Conservation (phyloP, 2,113 vertebrate genomes). For the Tinamus guttatus region DNA sequence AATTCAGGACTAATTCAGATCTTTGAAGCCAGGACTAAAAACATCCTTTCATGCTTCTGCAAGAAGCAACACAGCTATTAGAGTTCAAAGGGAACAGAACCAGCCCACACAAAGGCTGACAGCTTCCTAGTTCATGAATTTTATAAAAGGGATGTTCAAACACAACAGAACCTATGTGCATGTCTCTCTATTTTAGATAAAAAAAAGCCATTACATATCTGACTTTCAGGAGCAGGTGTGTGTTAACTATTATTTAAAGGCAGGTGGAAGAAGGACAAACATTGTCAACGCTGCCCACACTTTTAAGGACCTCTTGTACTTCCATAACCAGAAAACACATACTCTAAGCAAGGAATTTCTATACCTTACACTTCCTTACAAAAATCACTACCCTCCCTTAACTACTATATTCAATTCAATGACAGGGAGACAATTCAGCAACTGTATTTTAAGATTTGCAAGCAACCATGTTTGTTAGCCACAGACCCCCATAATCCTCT, state of each 20-base stretch:
- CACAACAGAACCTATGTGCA: not conserved
- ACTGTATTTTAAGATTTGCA: not conserved
- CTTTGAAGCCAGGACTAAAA: not conserved
- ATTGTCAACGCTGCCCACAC: not conserved
- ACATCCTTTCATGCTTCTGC: not conserved
- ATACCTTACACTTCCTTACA: not conserved
- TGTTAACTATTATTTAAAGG: not conserved
- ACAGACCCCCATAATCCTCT: not conserved
- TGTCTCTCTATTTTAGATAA: not conserved
- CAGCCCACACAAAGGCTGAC: not conserved
- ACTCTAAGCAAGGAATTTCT: not conserved
- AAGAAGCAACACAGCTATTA: not conserved
- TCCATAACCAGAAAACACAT: not conserved
- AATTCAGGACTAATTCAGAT: not conserved
- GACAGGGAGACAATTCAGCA: not conserved
- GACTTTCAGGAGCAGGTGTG: not conserved
- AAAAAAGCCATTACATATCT: not conserved
- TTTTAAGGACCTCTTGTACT: not conserved
- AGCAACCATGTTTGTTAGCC: not conserved
- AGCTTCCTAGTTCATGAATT: not conserved
- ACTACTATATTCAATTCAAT: not conserved
- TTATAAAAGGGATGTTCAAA: not conserved
- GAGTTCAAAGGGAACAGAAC: not conserved
- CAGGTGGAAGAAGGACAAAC: accelerated
- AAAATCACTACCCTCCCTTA: not conserved